Percentiles rank a stretch among this genome's conserved stretches.
phyloP scores from a whole-genome alignment of 2,113 vertebrate genomes.

The Dunckerocampus dactyliophorus region DNA sequence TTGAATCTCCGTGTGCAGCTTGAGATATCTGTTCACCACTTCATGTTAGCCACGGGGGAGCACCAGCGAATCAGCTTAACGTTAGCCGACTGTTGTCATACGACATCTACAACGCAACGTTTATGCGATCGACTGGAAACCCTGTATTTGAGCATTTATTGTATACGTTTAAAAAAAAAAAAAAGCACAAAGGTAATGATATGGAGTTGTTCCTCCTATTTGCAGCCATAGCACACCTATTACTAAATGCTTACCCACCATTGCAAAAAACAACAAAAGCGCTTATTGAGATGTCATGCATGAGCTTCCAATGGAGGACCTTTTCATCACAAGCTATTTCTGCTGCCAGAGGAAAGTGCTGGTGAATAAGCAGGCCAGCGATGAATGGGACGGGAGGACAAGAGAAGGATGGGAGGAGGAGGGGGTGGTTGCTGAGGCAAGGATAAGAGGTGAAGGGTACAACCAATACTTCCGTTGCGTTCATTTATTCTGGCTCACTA shows the following conservation, averaged over 20 bases:
- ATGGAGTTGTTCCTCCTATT: no score
- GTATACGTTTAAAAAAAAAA: no score
- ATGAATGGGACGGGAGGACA: conserved; percentile 43
- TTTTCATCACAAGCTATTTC: conserved; percentile 51
- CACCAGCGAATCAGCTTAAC: no score
- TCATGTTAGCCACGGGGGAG: no score
- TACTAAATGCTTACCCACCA: background rate
- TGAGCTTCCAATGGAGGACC: conserved; percentile 24
- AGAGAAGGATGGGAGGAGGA: conserved; percentile 14
- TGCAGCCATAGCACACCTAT: background rate
- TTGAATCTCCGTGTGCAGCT: no score
- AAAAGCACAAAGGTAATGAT: no score
- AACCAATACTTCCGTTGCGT: conserved; percentile 56
- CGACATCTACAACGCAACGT: no score
- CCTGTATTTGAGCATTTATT: no score
- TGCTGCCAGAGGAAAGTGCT: conserved; percentile 42
- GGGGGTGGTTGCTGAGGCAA: conserved; percentile 21
- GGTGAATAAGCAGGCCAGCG: conserved; percentile 52
- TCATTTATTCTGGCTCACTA: conserved; percentile 54
- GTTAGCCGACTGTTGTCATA: no score
- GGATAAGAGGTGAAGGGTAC: conserved; percentile 44
- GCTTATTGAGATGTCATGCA: background rate
- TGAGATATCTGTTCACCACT: no score
- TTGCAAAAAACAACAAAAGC: no score
- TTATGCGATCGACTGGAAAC: no score